These are phyloP conservation scores for Scomber scombrus DNA, from an alignment of 2,113 vertebrate genomes.

Conservation along the genomic window DNA sequence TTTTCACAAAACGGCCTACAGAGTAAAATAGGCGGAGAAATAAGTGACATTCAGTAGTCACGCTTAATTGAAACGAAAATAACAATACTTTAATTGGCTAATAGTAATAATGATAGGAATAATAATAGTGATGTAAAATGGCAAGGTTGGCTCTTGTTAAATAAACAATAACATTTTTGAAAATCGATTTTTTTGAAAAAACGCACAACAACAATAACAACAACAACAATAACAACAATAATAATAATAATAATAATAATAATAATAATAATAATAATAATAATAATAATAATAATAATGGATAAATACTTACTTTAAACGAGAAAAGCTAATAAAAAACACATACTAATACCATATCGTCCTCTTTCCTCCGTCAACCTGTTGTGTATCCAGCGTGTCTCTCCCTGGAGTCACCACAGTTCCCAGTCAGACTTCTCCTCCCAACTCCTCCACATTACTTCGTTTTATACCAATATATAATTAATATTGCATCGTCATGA, in stretches of 20 bases:
- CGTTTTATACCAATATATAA: conserved; percentile 87
- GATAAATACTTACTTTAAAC: conserved; percentile 41
- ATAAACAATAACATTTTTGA: too few species aligned
- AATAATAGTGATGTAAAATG: not conserved
- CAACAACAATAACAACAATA: too few species aligned
- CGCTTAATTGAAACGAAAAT: not conserved
- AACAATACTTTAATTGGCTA: too few species aligned
- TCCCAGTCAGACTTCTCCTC: conserved; percentile 58
- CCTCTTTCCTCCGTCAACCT: conserved; percentile 5
- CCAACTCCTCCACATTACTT: conserved; percentile 70
- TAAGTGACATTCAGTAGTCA: too few species aligned
- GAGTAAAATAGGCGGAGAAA: too few species aligned
- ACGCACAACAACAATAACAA: too few species aligned
- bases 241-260: too few species aligned
- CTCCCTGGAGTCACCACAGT: conserved; percentile 56
- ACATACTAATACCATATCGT: not conserved
- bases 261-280: not conserved
- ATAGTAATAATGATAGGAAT: not conserved
- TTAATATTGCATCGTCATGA: conserved; percentile 92
- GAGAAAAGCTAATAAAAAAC: not conserved
- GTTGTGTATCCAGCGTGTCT: conserved; percentile 28
- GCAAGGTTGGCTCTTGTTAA: not conserved
- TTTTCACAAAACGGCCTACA: not conserved
- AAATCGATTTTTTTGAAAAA: too few species aligned
- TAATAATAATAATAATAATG: not conserved